Percentiles rank a stretch among this genome's conserved stretches.
Evolutionary conservation across 2,797 vertebrate species (phyloP).

Genomic region (Hippopotamyrus pictus): DNA sequence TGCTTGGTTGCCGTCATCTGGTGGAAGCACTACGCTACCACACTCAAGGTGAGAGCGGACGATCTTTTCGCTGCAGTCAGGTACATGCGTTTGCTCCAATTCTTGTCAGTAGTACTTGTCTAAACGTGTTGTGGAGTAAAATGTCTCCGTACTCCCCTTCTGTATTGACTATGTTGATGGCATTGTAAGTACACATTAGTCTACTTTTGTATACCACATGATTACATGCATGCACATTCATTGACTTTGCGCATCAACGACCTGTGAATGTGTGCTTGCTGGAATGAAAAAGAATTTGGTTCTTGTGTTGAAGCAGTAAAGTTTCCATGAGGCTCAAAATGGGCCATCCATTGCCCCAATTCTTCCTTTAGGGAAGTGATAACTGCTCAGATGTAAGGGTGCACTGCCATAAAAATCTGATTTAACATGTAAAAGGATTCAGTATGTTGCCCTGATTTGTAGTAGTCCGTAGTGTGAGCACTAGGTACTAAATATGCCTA

Average conservation of each 20-base stretch:
- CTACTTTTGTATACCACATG: neutral
- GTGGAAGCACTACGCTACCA: constrained; percentile 67
- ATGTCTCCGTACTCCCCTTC: neutral
- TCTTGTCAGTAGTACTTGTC: neutral
- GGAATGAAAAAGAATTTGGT: neutral
- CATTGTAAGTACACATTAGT: neutral
- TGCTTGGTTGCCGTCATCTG: constrained; percentile 67
- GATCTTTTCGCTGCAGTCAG: neutral
- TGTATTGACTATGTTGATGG: neutral
- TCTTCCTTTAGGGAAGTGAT: neutral
- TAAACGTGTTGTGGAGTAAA: neutral
- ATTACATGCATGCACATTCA: neutral
- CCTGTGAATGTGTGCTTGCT: neutral
- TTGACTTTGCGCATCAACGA: neutral
- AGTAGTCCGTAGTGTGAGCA: neutral
- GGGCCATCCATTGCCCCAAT: neutral
- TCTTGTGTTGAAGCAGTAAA: neutral
- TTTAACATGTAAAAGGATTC: neutral
- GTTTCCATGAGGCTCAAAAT: neutral
- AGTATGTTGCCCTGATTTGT: neutral
- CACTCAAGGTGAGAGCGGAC: constrained; percentile 53
- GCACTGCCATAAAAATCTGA: neutral
- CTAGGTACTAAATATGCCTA: neutral
- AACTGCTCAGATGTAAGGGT: neutral
- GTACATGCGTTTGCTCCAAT: neutral